Percentiles rank a stretch among this genome's conserved stretches.
phyloP scores from a whole-genome alignment of 2,888 invertebrate species.

The Notodonta dromedarius region DNA sequence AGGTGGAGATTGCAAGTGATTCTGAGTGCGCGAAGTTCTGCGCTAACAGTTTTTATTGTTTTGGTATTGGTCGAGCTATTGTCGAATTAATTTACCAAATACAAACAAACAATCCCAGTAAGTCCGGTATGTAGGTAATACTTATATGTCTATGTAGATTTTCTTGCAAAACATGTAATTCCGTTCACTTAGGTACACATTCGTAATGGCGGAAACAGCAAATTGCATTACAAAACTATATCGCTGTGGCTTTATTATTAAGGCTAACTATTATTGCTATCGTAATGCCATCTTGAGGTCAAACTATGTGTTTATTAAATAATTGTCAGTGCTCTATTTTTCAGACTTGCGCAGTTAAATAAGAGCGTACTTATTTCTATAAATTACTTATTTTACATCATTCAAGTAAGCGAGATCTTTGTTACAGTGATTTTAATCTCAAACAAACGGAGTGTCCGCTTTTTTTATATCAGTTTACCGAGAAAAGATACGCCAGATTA shows the following conservation, averaged over 20 bases:
- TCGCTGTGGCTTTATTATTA: conserved; percentile 14
- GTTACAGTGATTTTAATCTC: not conserved
- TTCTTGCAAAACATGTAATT: conserved; percentile 26
- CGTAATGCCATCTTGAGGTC: conserved; percentile 15
- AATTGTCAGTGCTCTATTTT: not conserved
- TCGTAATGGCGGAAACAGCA: conserved; percentile 15
- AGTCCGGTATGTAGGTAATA: no score
- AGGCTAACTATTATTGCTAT: conserved; percentile 17
- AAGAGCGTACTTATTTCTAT: not conserved
- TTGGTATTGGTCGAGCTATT: no score
- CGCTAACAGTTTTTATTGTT: no score
- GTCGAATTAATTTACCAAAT: no score
- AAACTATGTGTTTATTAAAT: conserved; percentile 6
- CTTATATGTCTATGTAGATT: not conserved
- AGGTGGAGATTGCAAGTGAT: no score
- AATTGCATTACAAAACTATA: conserved; percentile 22
- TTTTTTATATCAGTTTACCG: conserved; percentile 1
- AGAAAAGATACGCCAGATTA: conserved; percentile 2
- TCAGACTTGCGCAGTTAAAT: not conserved
- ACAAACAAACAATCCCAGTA: no score
- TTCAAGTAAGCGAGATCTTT: not conserved
- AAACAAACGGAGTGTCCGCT: not conserved
- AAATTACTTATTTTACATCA: conserved; percentile 4
- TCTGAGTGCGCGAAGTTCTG: no score
- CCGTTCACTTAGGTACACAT: conserved; percentile 17